These are phyloP conservation scores for Hoplostethus atlanticus DNA, from an alignment of 2,797 vertebrate genomes.

Conservation along the genomic window DNA sequence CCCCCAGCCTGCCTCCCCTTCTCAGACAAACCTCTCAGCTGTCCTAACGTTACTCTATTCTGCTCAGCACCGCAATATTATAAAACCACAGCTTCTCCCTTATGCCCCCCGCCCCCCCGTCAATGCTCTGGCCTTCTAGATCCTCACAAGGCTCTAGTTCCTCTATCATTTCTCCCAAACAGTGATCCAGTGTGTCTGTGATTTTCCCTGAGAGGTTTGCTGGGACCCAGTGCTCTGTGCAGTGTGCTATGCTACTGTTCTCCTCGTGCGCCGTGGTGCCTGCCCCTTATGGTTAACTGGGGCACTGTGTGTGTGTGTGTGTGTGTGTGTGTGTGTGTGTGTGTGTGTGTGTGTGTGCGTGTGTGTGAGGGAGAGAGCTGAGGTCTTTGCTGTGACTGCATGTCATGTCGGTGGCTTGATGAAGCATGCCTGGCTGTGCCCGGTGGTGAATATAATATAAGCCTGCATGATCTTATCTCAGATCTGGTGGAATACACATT, in stretches of 20 bases:
- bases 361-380: slow-evolving; percentile 34
- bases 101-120: too few species aligned
- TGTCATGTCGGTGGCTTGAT: slow-evolving; percentile 45
- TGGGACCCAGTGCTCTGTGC: slow-evolving; percentile 77
- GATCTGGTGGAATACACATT: slow-evolving; percentile 31
- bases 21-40: slow-evolving; percentile 85
- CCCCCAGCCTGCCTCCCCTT: slow-evolving; percentile 72
- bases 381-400: slow-evolving; percentile 19
- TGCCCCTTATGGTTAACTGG: slow-evolving; percentile 47
- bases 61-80: slow-evolving; percentile 7
- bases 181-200: slow-evolving; percentile 24
- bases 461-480: slow-evolving; percentile 69
- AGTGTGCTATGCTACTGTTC: slow-evolving; percentile 61
- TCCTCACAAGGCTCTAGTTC: slow-evolving; percentile 11
- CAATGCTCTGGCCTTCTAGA: not conserved
- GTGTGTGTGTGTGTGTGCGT: not conserved
- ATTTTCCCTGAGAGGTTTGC: slow-evolving; percentile 76
- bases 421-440: slow-evolving; percentile 69
- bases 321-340: slow-evolving; percentile 20
- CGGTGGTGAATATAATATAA: slow-evolving; percentile 49
- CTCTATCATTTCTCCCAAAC: slow-evolving; percentile 17
- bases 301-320: slow-evolving; percentile 33
- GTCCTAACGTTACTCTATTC: not conserved
- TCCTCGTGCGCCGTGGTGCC: slow-evolving; percentile 50
- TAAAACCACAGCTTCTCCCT: not conserved